A percentile compares a stretch with the other conserved stretches of the same genome.
Conservation (phyloP, 1,140 invertebrate genomes). For the Scylla paramamosain region DNA sequence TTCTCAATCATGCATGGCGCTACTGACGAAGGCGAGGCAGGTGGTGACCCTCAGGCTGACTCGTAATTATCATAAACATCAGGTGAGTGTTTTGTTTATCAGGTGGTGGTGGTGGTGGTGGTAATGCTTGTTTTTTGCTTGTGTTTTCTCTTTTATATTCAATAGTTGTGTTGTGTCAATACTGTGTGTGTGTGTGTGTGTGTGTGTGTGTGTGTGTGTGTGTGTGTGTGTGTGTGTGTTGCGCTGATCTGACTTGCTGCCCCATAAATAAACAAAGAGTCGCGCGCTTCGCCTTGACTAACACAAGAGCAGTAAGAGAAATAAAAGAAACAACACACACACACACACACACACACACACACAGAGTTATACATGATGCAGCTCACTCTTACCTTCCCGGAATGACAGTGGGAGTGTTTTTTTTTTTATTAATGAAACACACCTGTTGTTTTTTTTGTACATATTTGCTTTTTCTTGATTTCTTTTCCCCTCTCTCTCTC, state of each 20-base stretch:
- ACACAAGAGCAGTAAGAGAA: not conserved
- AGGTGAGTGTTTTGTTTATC: too few relatives aligned
- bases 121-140: not conserved
- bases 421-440: too few relatives aligned
- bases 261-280: not conserved
- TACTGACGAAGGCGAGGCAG: not conserved
- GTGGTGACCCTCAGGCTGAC: not conserved
- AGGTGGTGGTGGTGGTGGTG: not conserved
- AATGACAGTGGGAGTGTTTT: not conserved
- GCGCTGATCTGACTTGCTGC: not conserved
- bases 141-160: conserved; percentile 1
- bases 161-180: not conserved
- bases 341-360: not conserved
- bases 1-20: not conserved
- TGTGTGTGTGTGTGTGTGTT: not conserved
- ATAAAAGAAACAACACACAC: not conserved
- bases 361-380: not conserved
- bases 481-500: not conserved
- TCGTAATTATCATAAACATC: not conserved
- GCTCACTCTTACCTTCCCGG: not conserved
- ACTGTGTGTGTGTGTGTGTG: not conserved
- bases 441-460: not conserved
- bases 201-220: too few relatives aligned
- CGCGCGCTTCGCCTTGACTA: not conserved
- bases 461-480: not conserved